Base-by-base conservation (phyloP, 2,113 vertebrate genomes). In the Platysteira castanea region DNA sequence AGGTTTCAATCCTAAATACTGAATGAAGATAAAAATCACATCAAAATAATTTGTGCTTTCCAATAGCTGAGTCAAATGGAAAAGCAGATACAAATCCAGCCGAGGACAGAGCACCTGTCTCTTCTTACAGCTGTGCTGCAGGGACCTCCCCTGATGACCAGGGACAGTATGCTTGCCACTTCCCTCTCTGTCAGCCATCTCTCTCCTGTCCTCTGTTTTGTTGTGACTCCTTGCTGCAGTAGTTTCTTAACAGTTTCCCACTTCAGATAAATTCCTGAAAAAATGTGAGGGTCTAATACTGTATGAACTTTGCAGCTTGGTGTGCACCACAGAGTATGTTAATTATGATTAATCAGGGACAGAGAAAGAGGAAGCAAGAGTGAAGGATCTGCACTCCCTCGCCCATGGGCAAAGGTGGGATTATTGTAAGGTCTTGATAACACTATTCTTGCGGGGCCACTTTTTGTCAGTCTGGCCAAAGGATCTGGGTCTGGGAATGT, bases 391-490 rank as follows among this genome's bases (percentile, higher is more conserved):
- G 59, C 35, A 49, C 1, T 1, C 20, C 54, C 54, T 89, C 37
- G 50, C 47, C 24, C 65, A 57, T 10, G 84, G 71, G 59, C 57
- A 63, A 81, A 16, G 47, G 28, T 67, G 78, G 47, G 81, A 91
- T 93, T 91, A 56, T 5, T 59, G 81, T 75, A 68, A 89, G n/a
- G 77, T 89, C 73, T 87, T 47, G 81, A 91, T 89, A 91, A 87
- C 65, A 75, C 28, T 11, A 14, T 47, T 94, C 70, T 61, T 79
- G 65, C 82, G 87, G 74, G 44, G 49, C 31, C 53, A 79, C 57
- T 85, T 93, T 78, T 91, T 93, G 77, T 91, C 74, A 84, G 53
- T 78, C 81, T 79, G 53, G 74, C 94, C 89, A 87, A 82, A 85
- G 37, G 74, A 85, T 89, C 92, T 92, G 64, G 44, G 27, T 78